phyloP scores from a whole-genome alignment of 2,797 vertebrate genomes.

The Platyrinchus mystaceus region DNA sequence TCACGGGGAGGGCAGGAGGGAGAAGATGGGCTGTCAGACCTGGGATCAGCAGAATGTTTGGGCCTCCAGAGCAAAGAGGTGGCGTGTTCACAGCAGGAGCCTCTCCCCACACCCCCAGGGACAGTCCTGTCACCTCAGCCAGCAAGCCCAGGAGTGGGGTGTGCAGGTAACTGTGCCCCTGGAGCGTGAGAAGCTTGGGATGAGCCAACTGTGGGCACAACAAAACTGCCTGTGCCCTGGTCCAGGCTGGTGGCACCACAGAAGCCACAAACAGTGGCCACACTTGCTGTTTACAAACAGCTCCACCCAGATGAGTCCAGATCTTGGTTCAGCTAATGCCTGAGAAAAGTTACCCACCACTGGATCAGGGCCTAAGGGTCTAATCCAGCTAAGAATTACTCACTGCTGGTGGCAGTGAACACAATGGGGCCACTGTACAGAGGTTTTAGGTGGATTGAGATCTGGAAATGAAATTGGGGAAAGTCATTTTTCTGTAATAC shows the following conservation, averaged over 20 bases:
- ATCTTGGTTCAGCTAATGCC: background rate
- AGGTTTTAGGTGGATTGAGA: background rate
- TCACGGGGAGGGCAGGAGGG: slow-evolving; percentile 18
- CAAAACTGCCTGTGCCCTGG: background rate
- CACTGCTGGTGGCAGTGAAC: background rate
- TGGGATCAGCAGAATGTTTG: background rate
- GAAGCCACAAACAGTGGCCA: background rate
- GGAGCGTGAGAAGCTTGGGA: background rate
- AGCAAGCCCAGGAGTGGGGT: background rate
- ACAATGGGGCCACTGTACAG: background rate
- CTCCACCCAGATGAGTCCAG: background rate
- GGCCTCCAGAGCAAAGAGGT: background rate
- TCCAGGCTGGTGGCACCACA: background rate
- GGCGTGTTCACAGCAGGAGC: background rate
- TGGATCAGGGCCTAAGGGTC: background rate
- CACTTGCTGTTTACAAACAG: background rate
- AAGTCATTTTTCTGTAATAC: background rate
- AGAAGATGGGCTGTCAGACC: background rate
- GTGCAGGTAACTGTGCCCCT: background rate
- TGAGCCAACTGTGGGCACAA: background rate
- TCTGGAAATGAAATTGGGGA: background rate
- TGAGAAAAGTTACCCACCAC: background rate
- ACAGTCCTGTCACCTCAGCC: background rate
- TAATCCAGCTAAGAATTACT: background rate
- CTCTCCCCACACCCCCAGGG: background rate